A percentile compares a stretch with the other conserved stretches of the same genome.
These are phyloP conservation scores for Boloria euphrosyne DNA, from an alignment of 2,888 invertebrate species.

Conservation along the genomic window DNA sequence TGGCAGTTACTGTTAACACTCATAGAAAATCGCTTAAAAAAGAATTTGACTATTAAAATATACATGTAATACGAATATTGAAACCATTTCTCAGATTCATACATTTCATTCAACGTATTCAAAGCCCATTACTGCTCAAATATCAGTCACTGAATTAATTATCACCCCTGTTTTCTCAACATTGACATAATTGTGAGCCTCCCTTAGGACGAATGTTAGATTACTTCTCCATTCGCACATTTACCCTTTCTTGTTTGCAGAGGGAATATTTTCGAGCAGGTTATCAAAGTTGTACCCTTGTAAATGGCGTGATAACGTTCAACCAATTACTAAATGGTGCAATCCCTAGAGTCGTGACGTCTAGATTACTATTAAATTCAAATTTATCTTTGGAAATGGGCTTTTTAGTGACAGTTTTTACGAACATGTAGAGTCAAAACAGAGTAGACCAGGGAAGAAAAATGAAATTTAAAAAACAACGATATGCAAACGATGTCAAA, in stretches of 20 bases:
- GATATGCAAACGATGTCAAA: not conserved
- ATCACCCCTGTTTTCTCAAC: slow-evolving; percentile 37
- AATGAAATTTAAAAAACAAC: not conserved
- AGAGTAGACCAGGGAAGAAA: not conserved
- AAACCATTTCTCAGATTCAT: slow-evolving; percentile 11
- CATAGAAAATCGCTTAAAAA: no score
- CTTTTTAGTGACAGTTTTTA: not conserved
- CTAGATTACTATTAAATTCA: slow-evolving; percentile 16
- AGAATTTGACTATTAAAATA: no score
- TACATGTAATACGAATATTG: not conserved
- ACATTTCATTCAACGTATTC: slow-evolving; percentile 15
- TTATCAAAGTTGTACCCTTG: slow-evolving; percentile 48
- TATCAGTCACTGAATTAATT: slow-evolving; percentile 39
- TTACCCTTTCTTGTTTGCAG: slow-evolving; percentile 40
- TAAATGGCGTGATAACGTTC: slow-evolving; percentile 48
- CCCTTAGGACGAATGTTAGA: slow-evolving; percentile 40
- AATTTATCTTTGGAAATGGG: not conserved
- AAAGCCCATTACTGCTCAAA: slow-evolving; percentile 31
- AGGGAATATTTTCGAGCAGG: slow-evolving; percentile 46
- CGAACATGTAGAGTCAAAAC: not conserved
- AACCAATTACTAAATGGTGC: slow-evolving; percentile 41
- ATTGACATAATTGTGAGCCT: slow-evolving; percentile 37
- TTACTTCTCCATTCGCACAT: slow-evolving; percentile 44
- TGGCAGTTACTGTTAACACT: no score
- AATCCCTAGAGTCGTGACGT: slow-evolving; percentile 23